Evolutionary conservation across 2,113 vertebrate genomes (phyloP).

Genomic region (Mastomys natalensis): DNA sequence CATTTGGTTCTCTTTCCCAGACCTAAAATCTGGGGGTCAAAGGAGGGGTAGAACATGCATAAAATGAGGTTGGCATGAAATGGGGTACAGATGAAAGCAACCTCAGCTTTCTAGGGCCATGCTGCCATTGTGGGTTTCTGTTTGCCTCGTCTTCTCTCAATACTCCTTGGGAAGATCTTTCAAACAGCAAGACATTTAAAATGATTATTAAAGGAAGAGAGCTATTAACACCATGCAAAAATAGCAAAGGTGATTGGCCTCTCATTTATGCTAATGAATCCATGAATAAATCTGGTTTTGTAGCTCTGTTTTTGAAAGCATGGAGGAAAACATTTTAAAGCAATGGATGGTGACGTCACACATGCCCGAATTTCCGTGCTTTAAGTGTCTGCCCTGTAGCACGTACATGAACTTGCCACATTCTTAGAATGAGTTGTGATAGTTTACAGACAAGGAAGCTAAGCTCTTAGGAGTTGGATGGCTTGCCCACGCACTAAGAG

Average conservation of each 20-base stretch:
- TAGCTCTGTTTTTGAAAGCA: background rate
- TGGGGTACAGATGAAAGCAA: background rate
- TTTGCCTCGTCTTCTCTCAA: background rate
- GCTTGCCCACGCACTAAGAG: background rate
- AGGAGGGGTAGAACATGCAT: background rate
- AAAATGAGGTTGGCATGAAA: background rate
- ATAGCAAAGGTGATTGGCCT: background rate
- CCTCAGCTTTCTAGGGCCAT: background rate
- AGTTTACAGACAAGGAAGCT: slow-evolving; percentile 5
- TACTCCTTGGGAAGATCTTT: background rate
- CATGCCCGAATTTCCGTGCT: rapidly evolving
- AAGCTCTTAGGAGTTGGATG: background rate
- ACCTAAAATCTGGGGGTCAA: slow-evolving; percentile 60
- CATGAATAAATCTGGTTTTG: background rate
- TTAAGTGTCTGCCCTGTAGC: background rate
- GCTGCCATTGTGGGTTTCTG: no score
- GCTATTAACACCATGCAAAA: background rate
- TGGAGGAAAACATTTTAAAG: background rate
- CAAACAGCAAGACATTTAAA: background rate
- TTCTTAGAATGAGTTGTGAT: background rate
- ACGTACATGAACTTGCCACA: background rate
- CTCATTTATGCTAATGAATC: background rate
- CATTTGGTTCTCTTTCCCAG: slow-evolving; percentile 61
- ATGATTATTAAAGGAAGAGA: background rate
- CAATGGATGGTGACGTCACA: rapidly evolving